Percentiles rank a stretch among this genome's conserved stretches.
Evolutionary conservation across 1,140 invertebrate species (phyloP).

Genomic region (Bacillus rossius): DNA sequence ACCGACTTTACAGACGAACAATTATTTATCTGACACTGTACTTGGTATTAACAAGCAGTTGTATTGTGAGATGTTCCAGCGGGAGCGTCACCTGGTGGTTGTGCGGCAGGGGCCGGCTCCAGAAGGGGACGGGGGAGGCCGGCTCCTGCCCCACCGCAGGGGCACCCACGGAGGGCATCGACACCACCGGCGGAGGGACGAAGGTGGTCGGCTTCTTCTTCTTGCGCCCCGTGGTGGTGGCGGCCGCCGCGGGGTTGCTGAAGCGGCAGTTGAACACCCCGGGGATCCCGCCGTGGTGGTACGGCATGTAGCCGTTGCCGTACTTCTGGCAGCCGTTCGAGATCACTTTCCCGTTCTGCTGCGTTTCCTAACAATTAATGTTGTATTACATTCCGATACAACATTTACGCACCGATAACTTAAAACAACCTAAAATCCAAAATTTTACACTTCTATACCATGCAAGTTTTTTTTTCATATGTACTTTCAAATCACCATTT

Average conservation of each 20-base stretch:
- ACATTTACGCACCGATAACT: too few species aligned
- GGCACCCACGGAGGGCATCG: background rate
- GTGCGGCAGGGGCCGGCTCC: constrained; percentile 65
- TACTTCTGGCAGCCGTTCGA: background rate
- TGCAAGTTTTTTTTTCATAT: too few species aligned
- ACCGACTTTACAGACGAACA: too few species aligned
- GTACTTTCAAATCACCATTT: too few species aligned
- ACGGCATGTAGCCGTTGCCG: constrained; percentile 9
- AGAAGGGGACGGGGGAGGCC: constrained; percentile 53
- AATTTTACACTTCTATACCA: too few species aligned
- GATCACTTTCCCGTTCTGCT: background rate
- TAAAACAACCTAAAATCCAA: too few species aligned
- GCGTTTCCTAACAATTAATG: background rate
- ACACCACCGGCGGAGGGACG: constrained; percentile 62
- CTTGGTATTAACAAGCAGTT: too few species aligned
- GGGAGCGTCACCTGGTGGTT: constrained; percentile 27
- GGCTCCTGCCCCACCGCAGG: background rate
- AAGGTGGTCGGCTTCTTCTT: constrained; percentile 87
- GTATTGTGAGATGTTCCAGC: too few species aligned
- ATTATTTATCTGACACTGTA: too few species aligned
- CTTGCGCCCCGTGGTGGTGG: constrained; percentile 59
- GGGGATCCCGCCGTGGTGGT: constrained; percentile 55
- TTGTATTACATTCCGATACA: too few species aligned
- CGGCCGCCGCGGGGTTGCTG: constrained; percentile 56
- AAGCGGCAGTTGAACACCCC: constrained; percentile 88